A percentile compares a stretch with the other conserved stretches of the same genome.
Evolutionary conservation across 2,113 vertebrate genomes (phyloP).

Genomic region (Proteles cristata): DNA sequence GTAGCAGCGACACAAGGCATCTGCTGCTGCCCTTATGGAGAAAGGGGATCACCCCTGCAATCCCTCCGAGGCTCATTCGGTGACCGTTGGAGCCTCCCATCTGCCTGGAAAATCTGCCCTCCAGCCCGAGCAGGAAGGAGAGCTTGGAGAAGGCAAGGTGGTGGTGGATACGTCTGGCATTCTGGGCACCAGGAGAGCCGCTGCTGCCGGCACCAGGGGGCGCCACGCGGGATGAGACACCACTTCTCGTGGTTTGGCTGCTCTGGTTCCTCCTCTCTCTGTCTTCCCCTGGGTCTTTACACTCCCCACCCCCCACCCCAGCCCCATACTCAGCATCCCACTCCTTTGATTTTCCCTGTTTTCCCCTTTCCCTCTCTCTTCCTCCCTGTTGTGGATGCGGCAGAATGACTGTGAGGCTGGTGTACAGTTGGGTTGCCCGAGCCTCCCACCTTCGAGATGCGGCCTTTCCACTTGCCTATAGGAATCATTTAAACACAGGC

Average conservation of each 20-base stretch:
- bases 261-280: not conserved
- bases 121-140: not conserved
- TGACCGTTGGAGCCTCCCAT: not conserved
- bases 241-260: not conserved
- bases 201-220: not conserved
- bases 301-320: rapidly evolving
- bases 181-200: rapidly evolving
- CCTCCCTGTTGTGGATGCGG: not conserved
- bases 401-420: not conserved
- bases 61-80: not conserved
- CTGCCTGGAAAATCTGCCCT: conserved; percentile 36
- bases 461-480: not conserved
- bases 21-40: not conserved
- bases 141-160: not conserved
- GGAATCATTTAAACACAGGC: not conserved
- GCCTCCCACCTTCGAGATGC: not conserved
- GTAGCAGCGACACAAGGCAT: not conserved
- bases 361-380: not conserved
- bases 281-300: too few species aligned
- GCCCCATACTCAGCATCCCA: not conserved
- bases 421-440: not conserved
- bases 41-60: not conserved
- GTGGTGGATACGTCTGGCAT: rapidly evolving
- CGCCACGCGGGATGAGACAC: not conserved
- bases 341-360: not conserved